phyloP scores from a whole-genome alignment of 2,888 invertebrate species.

The Anaspis maculata region DNA sequence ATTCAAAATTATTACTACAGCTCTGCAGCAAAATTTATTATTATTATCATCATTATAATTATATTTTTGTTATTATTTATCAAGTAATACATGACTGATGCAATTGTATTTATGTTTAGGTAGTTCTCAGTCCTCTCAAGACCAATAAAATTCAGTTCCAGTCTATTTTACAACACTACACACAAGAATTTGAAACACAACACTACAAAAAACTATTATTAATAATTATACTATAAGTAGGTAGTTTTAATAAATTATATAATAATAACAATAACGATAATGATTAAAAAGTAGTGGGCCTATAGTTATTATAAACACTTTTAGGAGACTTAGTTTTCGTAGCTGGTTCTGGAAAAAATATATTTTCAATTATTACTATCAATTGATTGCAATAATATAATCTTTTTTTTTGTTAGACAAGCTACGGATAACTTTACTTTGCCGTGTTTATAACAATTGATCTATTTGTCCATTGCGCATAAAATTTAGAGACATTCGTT shows the following conservation, averaged over 20 bases:
- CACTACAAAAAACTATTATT: conserved; percentile 2
- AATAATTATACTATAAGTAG: conserved; percentile 23
- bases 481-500: conserved; percentile 33
- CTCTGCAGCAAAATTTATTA: too few species aligned
- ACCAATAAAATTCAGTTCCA: too few species aligned
- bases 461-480: conserved; percentile 35
- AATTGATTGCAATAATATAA: too few species aligned
- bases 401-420: too few species aligned
- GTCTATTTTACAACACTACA: too few species aligned
- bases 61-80: too few species aligned
- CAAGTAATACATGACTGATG: conserved; percentile 15
- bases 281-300: conserved; percentile 39
- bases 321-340: conserved; percentile 16
- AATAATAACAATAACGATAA: conserved; percentile 28
- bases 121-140: too few species aligned
- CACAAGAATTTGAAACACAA: too few species aligned
- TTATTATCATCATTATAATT: too few species aligned
- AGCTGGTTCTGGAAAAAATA: conserved; percentile 23
- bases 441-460: conserved; percentile 19
- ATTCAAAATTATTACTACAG: too few species aligned
- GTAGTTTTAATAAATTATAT: conserved; percentile 36
- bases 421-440: too few species aligned
- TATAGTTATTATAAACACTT: conserved; percentile 34
- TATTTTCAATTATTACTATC: conserved; percentile 13
- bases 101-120: conserved; percentile 18